phyloP scores from a whole-genome alignment of 2,888 invertebrate genomes.

The Labia minor region DNA sequence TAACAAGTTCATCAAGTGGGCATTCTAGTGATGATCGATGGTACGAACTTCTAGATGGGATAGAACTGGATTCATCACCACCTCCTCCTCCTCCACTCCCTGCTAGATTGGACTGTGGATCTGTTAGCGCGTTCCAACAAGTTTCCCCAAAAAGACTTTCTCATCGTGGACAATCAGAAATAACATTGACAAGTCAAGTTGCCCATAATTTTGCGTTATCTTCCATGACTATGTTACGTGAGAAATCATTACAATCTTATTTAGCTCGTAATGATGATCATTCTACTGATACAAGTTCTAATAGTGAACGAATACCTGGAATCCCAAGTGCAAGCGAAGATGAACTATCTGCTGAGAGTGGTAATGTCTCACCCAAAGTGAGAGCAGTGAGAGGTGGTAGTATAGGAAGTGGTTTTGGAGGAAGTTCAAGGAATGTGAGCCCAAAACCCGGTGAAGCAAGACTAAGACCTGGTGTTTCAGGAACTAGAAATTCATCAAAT shows the following conservation, averaged over 20 bases:
- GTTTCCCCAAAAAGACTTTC: conserved; percentile 24
- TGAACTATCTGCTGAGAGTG: conserved; percentile 46
- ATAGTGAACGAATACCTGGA: conserved; percentile 38
- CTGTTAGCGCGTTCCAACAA: conserved; percentile 27
- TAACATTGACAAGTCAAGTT: background rate
- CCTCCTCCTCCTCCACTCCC: conserved; percentile 44
- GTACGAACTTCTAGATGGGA: conserved; percentile 37
- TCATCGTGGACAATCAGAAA: background rate
- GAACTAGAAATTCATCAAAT: conserved; percentile 36
- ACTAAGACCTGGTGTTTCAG: conserved; percentile 41
- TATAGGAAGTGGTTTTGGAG: conserved; percentile 39
- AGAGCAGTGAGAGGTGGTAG: conserved; percentile 33
- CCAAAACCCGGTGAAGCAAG: conserved; percentile 49
- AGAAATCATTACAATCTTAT: background rate
- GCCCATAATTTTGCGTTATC: background rate
- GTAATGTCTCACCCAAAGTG: conserved; percentile 43
- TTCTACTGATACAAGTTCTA: conserved; percentile 42
- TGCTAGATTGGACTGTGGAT: conserved; percentile 34
- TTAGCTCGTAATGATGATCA: conserved; percentile 36
- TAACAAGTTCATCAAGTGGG: conserved; percentile 52
- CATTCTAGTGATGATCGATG: conserved; percentile 54
- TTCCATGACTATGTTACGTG: background rate
- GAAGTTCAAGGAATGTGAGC: conserved; percentile 48
- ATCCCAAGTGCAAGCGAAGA: conserved; percentile 39
- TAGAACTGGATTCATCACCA: conserved; percentile 26